These are phyloP conservation scores for Hermaeophaga mercurialis DNA, from an alignment of 2,888 invertebrate species.

Conservation along the genomic window DNA sequence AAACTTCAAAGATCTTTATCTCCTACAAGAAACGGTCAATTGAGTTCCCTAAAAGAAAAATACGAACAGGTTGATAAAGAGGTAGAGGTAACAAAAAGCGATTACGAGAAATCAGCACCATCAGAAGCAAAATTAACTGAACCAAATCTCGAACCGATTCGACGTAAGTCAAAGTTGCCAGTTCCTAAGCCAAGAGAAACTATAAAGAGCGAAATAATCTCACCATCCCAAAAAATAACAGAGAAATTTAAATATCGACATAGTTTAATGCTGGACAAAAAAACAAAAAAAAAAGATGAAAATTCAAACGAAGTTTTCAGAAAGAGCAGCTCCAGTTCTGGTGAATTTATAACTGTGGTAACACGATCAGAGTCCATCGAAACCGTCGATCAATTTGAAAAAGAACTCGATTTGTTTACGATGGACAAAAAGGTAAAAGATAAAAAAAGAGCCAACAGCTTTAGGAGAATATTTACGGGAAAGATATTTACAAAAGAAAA, in stretches of 20 bases:
- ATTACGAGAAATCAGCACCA: conserved; percentile 12
- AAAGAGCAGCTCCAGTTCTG: conserved; percentile 35
- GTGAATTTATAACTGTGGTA: conserved; percentile 41
- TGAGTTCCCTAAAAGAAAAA: conserved; percentile 41
- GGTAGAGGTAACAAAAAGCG: conserved; percentile 13
- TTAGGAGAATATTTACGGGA: conserved; percentile 50
- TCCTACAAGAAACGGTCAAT: conserved; percentile 34
- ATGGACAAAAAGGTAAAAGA: conserved; percentile 51
- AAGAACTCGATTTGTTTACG: conserved; percentile 48
- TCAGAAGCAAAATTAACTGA: background rate
- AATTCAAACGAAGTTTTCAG: conserved; percentile 41
- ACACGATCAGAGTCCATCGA: conserved; percentile 49
- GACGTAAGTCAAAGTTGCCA: conserved; percentile 37
- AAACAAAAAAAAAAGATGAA: conserved; percentile 41
- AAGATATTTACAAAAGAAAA: conserved; percentile 52
- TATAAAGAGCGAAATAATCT: conserved; percentile 36
- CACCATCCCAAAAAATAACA: conserved; percentile 19
- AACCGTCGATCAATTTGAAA: conserved; percentile 49
- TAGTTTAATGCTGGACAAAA: conserved; percentile 33
- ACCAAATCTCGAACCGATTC: conserved; percentile 35
- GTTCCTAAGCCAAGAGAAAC: conserved; percentile 34
- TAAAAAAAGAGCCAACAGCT: conserved; percentile 53
- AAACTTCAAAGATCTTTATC: conserved; percentile 44
- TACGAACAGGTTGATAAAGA: conserved; percentile 37
- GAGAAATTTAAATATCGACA: conserved; percentile 24